Percentiles rank a stretch among this genome's conserved stretches.
These are phyloP conservation scores for Hippopotamus amphibius DNA, from an alignment of 2,113 vertebrate species.

Conservation along the genomic window DNA sequence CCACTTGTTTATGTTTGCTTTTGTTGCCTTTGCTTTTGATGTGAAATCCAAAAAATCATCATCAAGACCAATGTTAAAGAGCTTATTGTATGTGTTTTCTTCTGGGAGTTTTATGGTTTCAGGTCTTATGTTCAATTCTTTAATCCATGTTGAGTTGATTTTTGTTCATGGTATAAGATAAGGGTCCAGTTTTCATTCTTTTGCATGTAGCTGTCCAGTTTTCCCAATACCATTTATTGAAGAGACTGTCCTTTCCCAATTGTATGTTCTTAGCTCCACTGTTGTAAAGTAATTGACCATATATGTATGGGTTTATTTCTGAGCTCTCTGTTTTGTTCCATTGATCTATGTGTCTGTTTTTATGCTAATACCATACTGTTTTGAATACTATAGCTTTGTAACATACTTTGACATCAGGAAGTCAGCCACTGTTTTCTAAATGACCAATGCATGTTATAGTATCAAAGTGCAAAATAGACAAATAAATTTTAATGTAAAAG, in stretches of 20 bases:
- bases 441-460: background rate
- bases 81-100: background rate
- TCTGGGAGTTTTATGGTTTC: background rate
- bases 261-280: background rate
- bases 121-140: background rate
- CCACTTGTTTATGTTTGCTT: background rate
- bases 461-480: background rate
- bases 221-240: background rate
- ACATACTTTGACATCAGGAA: background rate
- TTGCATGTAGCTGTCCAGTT: background rate
- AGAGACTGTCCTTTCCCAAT: background rate
- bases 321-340: background rate
- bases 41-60: background rate
- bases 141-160: background rate
- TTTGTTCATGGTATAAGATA: background rate
- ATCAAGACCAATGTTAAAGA: background rate
- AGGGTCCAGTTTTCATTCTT: background rate
- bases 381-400: background rate
- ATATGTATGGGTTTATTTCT: background rate
- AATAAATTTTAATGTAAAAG: slow-evolving; percentile 7
- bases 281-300: background rate
- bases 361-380: background rate
- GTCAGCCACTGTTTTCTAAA: background rate
- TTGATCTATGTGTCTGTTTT: background rate
- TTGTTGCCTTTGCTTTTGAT: background rate